A percentile compares a stretch with the other conserved stretches of the same genome.
Evolutionary conservation across 2,888 invertebrate genomes (phyloP).

Genomic region (Nephrotoma flavescens): DNA sequence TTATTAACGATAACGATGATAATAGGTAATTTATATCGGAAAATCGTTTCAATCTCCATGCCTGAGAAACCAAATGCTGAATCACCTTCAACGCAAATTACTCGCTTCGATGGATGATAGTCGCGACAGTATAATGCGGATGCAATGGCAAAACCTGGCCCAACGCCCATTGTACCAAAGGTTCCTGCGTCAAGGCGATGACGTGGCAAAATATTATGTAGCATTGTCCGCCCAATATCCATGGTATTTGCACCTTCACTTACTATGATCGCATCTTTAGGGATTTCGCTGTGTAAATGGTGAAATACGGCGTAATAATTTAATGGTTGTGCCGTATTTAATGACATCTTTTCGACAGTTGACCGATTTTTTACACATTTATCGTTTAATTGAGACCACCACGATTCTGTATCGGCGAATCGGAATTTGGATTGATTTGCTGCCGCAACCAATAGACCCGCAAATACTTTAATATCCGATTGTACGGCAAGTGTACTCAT

Average conservation of each 20-base stretch:
- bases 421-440: constrained; percentile 43
- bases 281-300: constrained; percentile 59
- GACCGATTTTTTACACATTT: constrained; percentile 60
- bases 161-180: constrained; percentile 94
- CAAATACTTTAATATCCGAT: constrained; percentile 67
- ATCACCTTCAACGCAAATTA: constrained; percentile 91
- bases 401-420: constrained; percentile 40
- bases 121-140: constrained; percentile 82
- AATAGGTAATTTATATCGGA: constrained; percentile 83
- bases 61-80: constrained; percentile 97
- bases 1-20: constrained; percentile 88
- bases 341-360: constrained; percentile 52
- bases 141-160: constrained; percentile 81
- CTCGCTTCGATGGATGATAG: constrained; percentile 61
- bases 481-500: constrained; percentile 64
- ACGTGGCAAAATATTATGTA: constrained; percentile 69
- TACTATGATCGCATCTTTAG: constrained; percentile 75
- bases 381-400: constrained; percentile 61
- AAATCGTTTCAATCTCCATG: constrained; percentile 96
- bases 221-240: constrained; percentile 88
- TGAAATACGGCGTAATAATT: constrained; percentile 92
- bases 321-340: constrained; percentile 57
- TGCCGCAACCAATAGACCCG: constrained; percentile 43
- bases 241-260: constrained; percentile 98
- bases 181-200: constrained; percentile 91